Percentiles rank a stretch among this genome's conserved stretches.
These are phyloP conservation scores for Actinia equina DNA, from an alignment of 64 coral and sea anemone species.

Conservation along the genomic window DNA sequence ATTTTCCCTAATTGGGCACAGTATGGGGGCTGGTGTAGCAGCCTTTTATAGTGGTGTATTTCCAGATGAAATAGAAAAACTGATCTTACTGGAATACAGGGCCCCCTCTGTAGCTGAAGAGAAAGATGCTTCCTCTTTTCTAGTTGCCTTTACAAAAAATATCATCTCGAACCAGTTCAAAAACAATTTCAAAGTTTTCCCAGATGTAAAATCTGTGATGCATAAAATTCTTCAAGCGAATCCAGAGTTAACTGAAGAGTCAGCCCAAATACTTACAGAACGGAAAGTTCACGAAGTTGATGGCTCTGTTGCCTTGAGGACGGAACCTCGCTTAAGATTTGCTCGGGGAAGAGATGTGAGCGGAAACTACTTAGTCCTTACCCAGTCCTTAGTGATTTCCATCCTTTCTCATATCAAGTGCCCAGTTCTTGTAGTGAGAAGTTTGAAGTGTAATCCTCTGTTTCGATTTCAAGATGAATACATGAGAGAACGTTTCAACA, in stretches of 20 bases:
- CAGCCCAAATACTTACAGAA: not conserved
- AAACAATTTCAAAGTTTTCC: not conserved
- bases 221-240: not conserved
- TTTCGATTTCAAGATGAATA: conserved; percentile 2
- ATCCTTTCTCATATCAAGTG: conserved; percentile 1
- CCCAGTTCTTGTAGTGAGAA: not conserved
- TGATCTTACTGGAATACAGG: conserved; percentile 58
- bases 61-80: conserved; percentile 56
- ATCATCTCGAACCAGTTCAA: not conserved
- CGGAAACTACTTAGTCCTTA: not conserved
- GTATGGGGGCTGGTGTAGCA: conserved; percentile 50
- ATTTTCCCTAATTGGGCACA: conserved; percentile 78
- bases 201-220: not conserved
- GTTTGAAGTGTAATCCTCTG: not conserved
- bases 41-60: conserved; percentile 68
- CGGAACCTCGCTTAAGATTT: not conserved
- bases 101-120: not conserved
- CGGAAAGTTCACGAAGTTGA: not conserved
- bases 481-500: not conserved
- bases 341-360: not conserved
- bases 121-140: not conserved
- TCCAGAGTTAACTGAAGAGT: conserved; percentile 14
- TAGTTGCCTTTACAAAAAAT: not conserved
- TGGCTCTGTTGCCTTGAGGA: not conserved
- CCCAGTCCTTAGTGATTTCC: not conserved